phyloP scores from a whole-genome alignment of 2,888 invertebrate genomes.

The Ectropis crepuscularia region DNA sequence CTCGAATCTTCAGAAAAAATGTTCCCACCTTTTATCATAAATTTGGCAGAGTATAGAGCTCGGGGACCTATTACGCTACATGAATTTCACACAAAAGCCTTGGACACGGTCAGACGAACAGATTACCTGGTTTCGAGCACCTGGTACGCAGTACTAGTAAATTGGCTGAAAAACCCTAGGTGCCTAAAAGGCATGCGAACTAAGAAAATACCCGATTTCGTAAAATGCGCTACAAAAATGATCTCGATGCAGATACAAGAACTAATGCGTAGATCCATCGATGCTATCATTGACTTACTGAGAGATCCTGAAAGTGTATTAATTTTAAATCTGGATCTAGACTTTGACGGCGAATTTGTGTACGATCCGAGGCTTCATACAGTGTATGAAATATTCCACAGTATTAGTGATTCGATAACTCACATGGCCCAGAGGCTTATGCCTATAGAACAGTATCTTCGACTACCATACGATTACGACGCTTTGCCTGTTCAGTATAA shows the following conservation, averaged over 20 bases:
- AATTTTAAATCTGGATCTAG: slow-evolving; percentile 84
- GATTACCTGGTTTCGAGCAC: slow-evolving; percentile 76
- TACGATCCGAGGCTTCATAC: slow-evolving; percentile 85
- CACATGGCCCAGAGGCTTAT: slow-evolving; percentile 84
- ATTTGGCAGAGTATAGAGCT: slow-evolving; percentile 76
- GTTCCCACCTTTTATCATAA: slow-evolving; percentile 83
- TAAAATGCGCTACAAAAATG: slow-evolving; percentile 75
- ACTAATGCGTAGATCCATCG: slow-evolving; percentile 87
- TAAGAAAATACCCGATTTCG: slow-evolving; percentile 68
- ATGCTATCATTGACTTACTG: slow-evolving; percentile 85
- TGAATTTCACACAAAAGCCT: slow-evolving; percentile 62
- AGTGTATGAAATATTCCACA: slow-evolving; percentile 84
- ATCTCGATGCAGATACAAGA: slow-evolving; percentile 86
- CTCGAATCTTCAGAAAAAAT: slow-evolving; percentile 77
- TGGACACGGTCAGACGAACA: slow-evolving; percentile 72
- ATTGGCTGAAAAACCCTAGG: slow-evolving; percentile 79
- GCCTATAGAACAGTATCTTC: slow-evolving; percentile 82
- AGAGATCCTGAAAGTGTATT: slow-evolving; percentile 83
- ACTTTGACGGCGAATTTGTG: slow-evolving; percentile 82
- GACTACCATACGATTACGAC: slow-evolving; percentile 69
- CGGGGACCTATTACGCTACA: slow-evolving; percentile 69
- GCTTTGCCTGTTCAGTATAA: slow-evolving; percentile 85
- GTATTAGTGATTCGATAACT: slow-evolving; percentile 84
- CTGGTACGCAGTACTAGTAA: slow-evolving; percentile 73
- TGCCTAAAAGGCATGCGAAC: slow-evolving; percentile 71